These are phyloP conservation scores for Rhinoderma darwinii DNA, from an alignment of 2,113 vertebrate genomes.

Conservation along the genomic window DNA sequence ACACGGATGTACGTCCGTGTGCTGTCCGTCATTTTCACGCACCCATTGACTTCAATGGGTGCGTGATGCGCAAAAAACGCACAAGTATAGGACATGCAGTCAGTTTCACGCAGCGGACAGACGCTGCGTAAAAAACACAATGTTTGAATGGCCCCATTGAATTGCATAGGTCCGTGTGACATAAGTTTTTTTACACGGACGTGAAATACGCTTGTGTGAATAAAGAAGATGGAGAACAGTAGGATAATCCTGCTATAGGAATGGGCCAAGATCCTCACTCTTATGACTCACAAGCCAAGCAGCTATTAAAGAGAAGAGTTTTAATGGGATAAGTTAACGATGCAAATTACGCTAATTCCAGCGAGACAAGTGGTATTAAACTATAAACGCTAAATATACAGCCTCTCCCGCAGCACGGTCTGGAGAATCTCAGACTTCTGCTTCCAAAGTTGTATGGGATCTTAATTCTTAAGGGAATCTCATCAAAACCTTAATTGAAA, in stretches of 20 bases:
- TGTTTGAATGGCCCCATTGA: no score
- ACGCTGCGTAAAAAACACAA: no score
- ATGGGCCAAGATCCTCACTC: not conserved
- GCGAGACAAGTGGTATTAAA: constrained; percentile 2
- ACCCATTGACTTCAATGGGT: no score
- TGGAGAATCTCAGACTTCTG: not conserved
- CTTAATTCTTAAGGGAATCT: not conserved
- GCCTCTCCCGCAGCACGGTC: not conserved
- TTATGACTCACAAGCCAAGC: constrained; percentile 16
- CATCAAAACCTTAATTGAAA: constrained; percentile 24
- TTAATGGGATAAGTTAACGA: constrained; percentile 43
- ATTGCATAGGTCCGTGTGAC: no score
- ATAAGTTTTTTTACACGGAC: not conserved
- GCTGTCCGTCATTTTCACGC: no score
- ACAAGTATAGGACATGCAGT: no score
- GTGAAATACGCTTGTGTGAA: no score
- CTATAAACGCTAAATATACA: constrained; percentile 4
- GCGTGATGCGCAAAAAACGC: no score
- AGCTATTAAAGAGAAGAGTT: constrained; percentile 14
- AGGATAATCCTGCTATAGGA: constrained; percentile 14
- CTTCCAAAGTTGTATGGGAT: constrained; percentile 5
- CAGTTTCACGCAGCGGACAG: no score
- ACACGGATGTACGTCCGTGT: no score
- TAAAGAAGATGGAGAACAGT: constrained; percentile 7
- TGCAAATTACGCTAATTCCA: constrained; percentile 41